Base-by-base conservation (phyloP, 2,888 invertebrate genomes). In the Eupithecia subumbrata region DNA sequence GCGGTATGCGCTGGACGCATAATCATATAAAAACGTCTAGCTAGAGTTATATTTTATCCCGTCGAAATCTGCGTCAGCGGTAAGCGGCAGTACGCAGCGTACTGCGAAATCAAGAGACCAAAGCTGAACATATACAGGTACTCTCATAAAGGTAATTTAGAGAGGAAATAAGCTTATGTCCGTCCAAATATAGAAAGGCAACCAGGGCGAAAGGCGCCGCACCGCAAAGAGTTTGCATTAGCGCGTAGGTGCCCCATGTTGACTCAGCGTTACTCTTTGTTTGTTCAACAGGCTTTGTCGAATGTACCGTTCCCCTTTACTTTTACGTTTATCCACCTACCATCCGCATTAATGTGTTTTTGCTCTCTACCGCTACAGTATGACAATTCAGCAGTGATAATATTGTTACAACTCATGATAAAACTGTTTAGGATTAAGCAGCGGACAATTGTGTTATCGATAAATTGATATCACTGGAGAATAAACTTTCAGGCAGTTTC, bases 251-350 rank as follows among this genome's bases (percentile, higher is more conserved):
- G 86, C 82, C 85, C 84, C 81, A 83, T 90, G 88, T 92, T 92
- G 91, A 86, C 89, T 87, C 85, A 86, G 84, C 85, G 88, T 88
- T 87, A 87, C 89, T 89, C 88, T 86, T 85, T 90, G 86, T 91
- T 91, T 91, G 88, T 84, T 84, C 86, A 87, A 86, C 83, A 86
- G 85, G 87, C 89, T 91, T 90, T 89, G 88, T 89, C 85, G 86
- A 87, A 84, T 81, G 84, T 80, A 84, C 85, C 86, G 82, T 86
- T 84, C 85, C 81, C 82, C 87, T 76, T 76, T 88, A 90, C 90
- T 89, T 89, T 85, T 82, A 80, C 85, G 82, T 85, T 85, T 84
- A 84, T 84, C 81, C 80, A 78, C 79, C 78, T 77, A 80, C 76
- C 56, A 69, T 73, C 70, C 76, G 76, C 81, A 78, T 78, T 83